These are phyloP conservation scores for Steinernema carpocapsae DNA, from an alignment of 2,888 invertebrate genomes.

Conservation along the genomic window DNA sequence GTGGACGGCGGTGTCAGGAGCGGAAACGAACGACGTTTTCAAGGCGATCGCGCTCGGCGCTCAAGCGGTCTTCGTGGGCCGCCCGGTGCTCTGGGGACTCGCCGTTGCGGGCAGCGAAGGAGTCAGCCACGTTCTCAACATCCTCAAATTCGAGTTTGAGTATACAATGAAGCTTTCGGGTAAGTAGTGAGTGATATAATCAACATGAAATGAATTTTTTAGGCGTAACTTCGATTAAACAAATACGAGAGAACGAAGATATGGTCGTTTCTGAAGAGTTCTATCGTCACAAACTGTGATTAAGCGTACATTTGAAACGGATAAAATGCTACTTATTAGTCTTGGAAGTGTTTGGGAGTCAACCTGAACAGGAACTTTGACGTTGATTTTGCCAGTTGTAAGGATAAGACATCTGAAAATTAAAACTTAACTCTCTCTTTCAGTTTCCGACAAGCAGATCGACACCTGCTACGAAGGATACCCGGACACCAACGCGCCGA, in stretches of 20 bases:
- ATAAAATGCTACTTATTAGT: no score
- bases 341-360: no score
- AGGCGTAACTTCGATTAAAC: background rate
- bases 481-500: no score
- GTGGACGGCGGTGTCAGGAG: conserved; percentile 65
- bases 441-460: no score
- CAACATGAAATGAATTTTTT: background rate
- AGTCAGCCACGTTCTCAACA: conserved; percentile 56
- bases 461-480: no score
- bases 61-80: conserved; percentile 77
- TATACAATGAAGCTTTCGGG: conserved; percentile 59
- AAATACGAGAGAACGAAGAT: background rate
- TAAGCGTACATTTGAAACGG: no score
- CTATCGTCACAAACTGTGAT: background rate
- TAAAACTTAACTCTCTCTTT: no score
- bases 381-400: no score
- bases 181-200: background rate
- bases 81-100: conserved; percentile 65
- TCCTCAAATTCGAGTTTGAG: conserved; percentile 59
- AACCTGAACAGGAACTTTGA: no score
- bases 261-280: background rate
- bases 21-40: conserved; percentile 81
- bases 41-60: conserved; percentile 90
- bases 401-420: no score
- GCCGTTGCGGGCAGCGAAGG: conserved; percentile 61